Evolutionary conservation across 2,888 invertebrate species (phyloP), one percentile per base, ranked within the genome.

Genomic region (Biston betularia): DNA sequence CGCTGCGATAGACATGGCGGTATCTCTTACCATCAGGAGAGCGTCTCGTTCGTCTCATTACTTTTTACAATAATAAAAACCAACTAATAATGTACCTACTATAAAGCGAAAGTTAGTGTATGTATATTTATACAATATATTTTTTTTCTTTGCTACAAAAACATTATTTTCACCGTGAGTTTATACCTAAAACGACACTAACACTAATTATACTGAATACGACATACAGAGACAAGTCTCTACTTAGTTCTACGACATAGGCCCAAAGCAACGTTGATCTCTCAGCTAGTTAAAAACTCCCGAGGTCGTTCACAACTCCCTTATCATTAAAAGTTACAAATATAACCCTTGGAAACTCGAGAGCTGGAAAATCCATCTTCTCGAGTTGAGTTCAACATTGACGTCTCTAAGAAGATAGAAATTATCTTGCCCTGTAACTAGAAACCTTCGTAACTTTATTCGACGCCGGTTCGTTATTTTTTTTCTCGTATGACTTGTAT

Each of bases 291-390:
- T 45, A 48, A 49, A 61, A 55, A 34, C 1, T 4, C 34, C 42
- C 15, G 0, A 45, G 34, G 10, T 38, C n/a, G 15, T 6, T 46
- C 40, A 38, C 57, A 40, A 24, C 38, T 44, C 11, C n/a, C 55
- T 34, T 45, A 55, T 44, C 54, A 60, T 60, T 65, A 55, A 59
- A 65, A 65, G 59, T 59, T 59, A 59, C 44, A 65, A 55, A 55
- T 44, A 49, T 44, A 60, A 15, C 38, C 35, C 59, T 65, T 24
- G 42, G 55, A 44, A 65, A 60, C 49, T 60, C 10, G 60, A 60
- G 24, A 65, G 15, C 54, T 55, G 44, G 60, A 55, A 60, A 59
- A 53, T 59, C 48, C 34, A 59, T 60, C 54, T 11, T 53, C 38
- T 63, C 42, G 44, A 59, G 59, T 58, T 53, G 35, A 52, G 46